These are phyloP conservation scores for Danio albolineatus DNA, from an alignment of 2,797 vertebrate genomes.

Conservation along the genomic window DNA sequence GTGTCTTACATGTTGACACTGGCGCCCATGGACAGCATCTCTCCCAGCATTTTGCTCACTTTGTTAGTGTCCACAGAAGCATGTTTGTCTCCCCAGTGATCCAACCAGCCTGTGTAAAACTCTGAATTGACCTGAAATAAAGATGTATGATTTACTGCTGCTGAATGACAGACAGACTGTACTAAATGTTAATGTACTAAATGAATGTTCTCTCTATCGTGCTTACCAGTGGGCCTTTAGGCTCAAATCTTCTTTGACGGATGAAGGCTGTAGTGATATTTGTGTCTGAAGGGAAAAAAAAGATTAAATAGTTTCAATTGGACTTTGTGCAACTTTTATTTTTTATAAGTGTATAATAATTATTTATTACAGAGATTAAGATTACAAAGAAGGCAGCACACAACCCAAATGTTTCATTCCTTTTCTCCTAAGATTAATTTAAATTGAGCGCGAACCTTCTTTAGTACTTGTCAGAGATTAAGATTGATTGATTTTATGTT, in stretches of 20 bases:
- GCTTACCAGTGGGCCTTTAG: conserved; percentile 90
- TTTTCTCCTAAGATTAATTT: too few species aligned
- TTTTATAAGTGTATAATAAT: too few species aligned
- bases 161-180: neutral
- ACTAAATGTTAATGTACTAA: too few species aligned
- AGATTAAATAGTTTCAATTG: neutral
- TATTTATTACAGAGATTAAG: too few species aligned
- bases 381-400: too few species aligned
- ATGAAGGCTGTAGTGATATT: conserved; percentile 84
- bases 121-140: conserved; percentile 93
- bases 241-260: conserved; percentile 86
- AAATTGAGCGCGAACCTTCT: too few species aligned
- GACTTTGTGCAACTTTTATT: neutral
- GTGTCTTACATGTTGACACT: conserved; percentile 91
- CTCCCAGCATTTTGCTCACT: conserved; percentile 81
- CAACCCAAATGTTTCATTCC: too few species aligned
- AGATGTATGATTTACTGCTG: neutral
- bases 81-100: conserved; percentile 93
- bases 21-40: conserved; percentile 90
- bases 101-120: conserved; percentile 98
- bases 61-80: conserved; percentile 71
- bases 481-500: neutral
- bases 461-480: too few species aligned
- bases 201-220: neutral
- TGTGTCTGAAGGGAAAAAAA: conserved; percentile 74